Base-by-base conservation (phyloP, 2,888 invertebrate genomes). In the Griposia aprilina region DNA sequence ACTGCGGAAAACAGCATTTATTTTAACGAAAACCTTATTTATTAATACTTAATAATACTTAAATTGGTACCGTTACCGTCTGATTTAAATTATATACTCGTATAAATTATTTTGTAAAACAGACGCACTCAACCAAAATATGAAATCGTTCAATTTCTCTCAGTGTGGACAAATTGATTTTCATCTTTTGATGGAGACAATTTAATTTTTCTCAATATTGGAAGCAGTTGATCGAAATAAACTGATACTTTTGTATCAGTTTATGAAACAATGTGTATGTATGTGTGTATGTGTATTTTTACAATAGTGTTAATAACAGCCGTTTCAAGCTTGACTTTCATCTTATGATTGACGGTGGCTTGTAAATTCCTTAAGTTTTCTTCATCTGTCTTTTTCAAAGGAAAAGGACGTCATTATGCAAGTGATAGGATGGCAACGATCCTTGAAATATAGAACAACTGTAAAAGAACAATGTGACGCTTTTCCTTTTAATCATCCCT, bases 101-200 rank as follows among this genome's bases (percentile, higher is more conserved):
- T n/a, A 69, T 75, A 82, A 65, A 70, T 78, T 57, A 10, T 67
- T 45, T 78, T 57, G 70, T 71, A 41, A 71, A 83, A 72, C 26
- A 60, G 59, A 70, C 57, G 78, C 55, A 66, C 45, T 83, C 67
- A 60, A 66, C 69, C 68, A 62, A 67, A 76, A 62, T 75, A 76
- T 82, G 66, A 76, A 82, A 82, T 41, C 41, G 41, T 82, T 76
- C 60, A 67, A 76, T 80, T 82, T 76, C 48, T 76, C 26, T 60
- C 23, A 45, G n/a, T 60, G 52, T 36, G 30, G 50, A 30, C 41
- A 55, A 83, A 70, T 60, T 67, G 60, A 82, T 80, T 80, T 79
- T 67, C 76, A 62, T 82, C 76, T 82, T 82, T 48, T 62, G 55
- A 57, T 62, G 11, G 2, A 76, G 48, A 41, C n/a, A 30, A 76